Conservation (phyloP, 2,113 vertebrate genomes). For the Amblyornis subalaris region DNA sequence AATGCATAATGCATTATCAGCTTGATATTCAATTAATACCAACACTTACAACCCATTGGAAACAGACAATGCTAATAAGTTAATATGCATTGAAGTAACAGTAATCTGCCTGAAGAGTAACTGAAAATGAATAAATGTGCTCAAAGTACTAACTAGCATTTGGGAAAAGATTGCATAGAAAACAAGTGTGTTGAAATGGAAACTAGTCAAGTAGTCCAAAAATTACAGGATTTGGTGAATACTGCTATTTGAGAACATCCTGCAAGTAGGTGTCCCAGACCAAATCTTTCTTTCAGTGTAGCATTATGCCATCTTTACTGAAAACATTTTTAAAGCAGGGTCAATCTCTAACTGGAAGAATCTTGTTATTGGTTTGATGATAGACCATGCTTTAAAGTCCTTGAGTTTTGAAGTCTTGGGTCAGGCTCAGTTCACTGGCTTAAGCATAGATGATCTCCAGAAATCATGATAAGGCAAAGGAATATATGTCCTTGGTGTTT, state of each 20-base stretch:
- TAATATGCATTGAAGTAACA: not conserved
- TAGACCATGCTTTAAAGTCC: not conserved
- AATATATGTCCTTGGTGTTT: not conserved
- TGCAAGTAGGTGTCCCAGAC: not conserved
- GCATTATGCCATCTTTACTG: not conserved
- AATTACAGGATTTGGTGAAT: not conserved
- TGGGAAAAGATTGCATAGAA: not conserved
- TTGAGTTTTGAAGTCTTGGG: not conserved
- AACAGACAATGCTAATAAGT: not conserved
- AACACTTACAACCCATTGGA: not conserved
- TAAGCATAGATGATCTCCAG: not conserved
- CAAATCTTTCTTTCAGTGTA: not conserved
- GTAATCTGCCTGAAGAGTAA: not conserved
- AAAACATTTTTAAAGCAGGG: not conserved
- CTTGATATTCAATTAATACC: not conserved
- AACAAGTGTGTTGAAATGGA: not conserved
- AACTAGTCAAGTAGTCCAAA: not conserved
- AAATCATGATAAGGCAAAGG: not conserved
- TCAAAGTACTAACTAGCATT: not conserved
- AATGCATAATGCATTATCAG: not conserved
- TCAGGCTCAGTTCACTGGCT: not conserved
- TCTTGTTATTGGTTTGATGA: not conserved
- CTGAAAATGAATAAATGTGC: not conserved
- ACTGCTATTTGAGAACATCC: not conserved
- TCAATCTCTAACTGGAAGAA: not conserved